Conservation (phyloP, 1,140 invertebrate genomes). For the Mesaphorura yosii region DNA sequence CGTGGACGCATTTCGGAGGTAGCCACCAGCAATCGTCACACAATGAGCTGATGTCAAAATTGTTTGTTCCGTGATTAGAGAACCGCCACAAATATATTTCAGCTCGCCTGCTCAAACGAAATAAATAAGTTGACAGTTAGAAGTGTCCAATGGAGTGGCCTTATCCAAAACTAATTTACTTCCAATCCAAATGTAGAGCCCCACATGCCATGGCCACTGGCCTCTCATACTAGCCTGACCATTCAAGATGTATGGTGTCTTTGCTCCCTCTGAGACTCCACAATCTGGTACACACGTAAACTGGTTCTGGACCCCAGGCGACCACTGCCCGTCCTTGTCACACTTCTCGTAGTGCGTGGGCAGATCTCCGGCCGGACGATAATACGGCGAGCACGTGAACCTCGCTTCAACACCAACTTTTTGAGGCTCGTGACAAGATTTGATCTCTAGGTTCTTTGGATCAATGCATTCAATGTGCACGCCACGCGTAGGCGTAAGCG, state of each 20-base stretch:
- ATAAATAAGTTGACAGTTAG: not conserved
- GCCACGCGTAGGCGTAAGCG: conserved; percentile 13
- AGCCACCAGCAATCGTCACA: conserved; percentile 18
- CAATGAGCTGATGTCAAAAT: conserved; percentile 27
- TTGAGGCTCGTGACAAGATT: conserved; percentile 18
- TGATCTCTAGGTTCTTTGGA: conserved; percentile 22
- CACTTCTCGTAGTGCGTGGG: conserved; percentile 31
- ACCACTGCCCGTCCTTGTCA: conserved; percentile 20
- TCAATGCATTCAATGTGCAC: conserved; percentile 27
- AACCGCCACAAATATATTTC: conserved; percentile 28
- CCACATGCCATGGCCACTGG: conserved; percentile 30
- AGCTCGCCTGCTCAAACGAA: conserved; percentile 10
- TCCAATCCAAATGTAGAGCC: conserved; percentile 15
- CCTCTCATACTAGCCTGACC: conserved; percentile 21
- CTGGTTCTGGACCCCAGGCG: conserved; percentile 8
- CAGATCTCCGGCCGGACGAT: conserved; percentile 24
- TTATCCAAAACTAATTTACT: no score
- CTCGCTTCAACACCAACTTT: conserved; percentile 20
- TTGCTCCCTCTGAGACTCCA: conserved; percentile 23
- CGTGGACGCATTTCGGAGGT: conserved; percentile 12
- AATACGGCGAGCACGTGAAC: conserved; percentile 21
- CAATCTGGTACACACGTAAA: conserved; percentile 29
- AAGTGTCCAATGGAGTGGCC: no score
- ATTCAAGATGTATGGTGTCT: conserved; percentile 28
- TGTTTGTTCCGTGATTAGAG: conserved; percentile 23